These are phyloP conservation scores for Scolopax mira DNA, from an alignment of 2,113 vertebrate genomes.

Conservation along the genomic window DNA sequence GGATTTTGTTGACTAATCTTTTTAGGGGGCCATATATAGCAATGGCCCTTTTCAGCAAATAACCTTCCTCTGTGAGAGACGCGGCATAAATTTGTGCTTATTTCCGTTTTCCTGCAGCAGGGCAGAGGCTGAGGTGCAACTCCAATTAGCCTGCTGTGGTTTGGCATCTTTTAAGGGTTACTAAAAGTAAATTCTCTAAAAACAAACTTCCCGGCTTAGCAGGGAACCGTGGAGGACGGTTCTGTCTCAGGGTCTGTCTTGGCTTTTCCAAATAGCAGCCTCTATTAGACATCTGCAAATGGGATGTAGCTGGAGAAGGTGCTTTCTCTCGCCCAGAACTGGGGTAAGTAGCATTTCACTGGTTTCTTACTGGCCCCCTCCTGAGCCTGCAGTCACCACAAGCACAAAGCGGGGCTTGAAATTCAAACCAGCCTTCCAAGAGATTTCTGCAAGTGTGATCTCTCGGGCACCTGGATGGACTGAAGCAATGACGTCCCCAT, in stretches of 20 bases:
- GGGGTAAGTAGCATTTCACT: background rate
- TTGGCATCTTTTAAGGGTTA: background rate
- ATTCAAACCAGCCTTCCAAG: background rate
- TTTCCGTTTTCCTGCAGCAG: background rate
- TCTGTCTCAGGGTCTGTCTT: background rate
- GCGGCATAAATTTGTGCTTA: background rate
- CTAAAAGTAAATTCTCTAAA: constrained; percentile 17
- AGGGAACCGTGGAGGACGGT: background rate
- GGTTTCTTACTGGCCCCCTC: background rate
- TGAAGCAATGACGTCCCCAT: background rate
- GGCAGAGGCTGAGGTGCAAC: background rate
- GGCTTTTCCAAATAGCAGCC: background rate
- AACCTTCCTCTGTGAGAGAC: background rate
- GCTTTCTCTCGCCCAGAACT: background rate
- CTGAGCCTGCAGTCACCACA: background rate
- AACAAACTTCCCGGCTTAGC: background rate
- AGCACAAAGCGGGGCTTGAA: background rate
- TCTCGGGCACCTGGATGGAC: background rate
- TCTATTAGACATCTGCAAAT: background rate
- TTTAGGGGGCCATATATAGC: background rate
- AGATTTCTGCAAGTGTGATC: background rate
- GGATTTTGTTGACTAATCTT: background rate
- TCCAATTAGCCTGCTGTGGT: constrained; percentile 8
- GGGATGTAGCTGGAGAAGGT: background rate
- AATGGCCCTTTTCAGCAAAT: background rate